Evolutionary conservation across 2,888 invertebrate genomes (phyloP).

Genomic region (Lasioglossum villosulum): DNA sequence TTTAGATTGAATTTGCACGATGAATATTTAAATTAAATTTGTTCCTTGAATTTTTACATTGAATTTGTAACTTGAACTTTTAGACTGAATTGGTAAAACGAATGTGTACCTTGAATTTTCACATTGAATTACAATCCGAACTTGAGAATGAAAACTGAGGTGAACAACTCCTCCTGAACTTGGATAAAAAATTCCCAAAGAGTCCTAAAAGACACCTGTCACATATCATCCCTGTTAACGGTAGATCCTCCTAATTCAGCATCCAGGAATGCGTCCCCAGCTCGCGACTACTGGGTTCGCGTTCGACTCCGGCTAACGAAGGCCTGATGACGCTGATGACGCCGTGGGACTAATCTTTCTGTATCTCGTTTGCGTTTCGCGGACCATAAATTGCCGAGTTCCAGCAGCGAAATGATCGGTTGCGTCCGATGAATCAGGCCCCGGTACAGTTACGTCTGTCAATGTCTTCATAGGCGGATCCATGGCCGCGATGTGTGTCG

Average conservation of each 20-base stretch:
- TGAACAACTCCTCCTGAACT: neutral
- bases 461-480: neutral
- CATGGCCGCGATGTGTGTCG: neutral
- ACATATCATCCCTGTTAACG: neutral
- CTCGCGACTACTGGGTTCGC: neutral
- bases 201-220: neutral
- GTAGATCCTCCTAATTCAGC: neutral
- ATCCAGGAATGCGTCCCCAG: neutral
- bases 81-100: too few species aligned
- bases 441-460: constrained; percentile 10
- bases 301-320: neutral
- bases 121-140: too few species aligned
- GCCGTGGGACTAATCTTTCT: constrained; percentile 6
- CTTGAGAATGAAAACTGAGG: too few species aligned
- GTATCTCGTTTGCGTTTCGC: constrained; percentile 2
- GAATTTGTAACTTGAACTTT: too few species aligned
- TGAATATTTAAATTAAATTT: too few species aligned
- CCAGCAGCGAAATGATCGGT: neutral
- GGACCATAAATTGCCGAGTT: neutral
- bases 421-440: neutral
- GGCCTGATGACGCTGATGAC: constrained; percentile 8
- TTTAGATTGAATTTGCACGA: too few species aligned
- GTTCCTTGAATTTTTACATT: too few species aligned
- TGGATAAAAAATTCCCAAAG: neutral
- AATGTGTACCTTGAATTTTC: too few species aligned